phyloP scores from a whole-genome alignment of 2,888 invertebrate genomes.

The Rotaria sp. region DNA sequence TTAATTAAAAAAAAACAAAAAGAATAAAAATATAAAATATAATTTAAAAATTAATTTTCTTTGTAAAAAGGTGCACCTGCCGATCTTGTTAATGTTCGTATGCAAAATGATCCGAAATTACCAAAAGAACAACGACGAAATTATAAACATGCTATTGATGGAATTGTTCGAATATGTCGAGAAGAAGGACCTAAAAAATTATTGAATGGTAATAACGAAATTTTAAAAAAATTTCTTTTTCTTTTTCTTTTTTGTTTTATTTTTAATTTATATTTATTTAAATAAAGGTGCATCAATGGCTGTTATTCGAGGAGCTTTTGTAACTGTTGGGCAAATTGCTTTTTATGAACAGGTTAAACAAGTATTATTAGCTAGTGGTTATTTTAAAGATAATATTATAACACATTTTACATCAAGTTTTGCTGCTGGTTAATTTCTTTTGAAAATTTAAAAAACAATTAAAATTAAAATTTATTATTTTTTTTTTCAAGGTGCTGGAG shows the following conservation, averaged over 20 bases:
- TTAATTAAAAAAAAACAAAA: background rate
- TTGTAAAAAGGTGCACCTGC: constrained; percentile 67
- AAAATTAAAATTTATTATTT: background rate
- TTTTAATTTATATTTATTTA: no score
- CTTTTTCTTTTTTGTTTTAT: no score
- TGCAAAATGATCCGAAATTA: constrained; percentile 96
- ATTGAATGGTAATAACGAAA: background rate
- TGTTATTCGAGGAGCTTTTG: constrained; percentile 77
- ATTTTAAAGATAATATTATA: constrained; percentile 73
- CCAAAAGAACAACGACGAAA: constrained; percentile 76
- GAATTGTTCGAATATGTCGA: constrained; percentile 69
- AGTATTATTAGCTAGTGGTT: constrained; percentile 64
- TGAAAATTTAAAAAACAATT: constrained; percentile 57
- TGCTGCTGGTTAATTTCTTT: constrained; percentile 65
- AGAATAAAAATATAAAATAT: no score
- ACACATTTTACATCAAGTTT: constrained; percentile 79
- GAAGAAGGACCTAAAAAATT: constrained; percentile 61
- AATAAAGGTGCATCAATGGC: constrained; percentile 76
- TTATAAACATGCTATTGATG: constrained; percentile 94
- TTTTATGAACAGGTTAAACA: constrained; percentile 89
- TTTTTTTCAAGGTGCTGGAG: constrained; percentile 67
- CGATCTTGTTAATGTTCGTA: constrained; percentile 92
- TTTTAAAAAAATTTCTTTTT: no score
- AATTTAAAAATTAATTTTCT: no score
- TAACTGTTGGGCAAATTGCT: constrained; percentile 93